phyloP scores from a whole-genome alignment of 1,140 invertebrate genomes.

The Camponotus floridanus region DNA sequence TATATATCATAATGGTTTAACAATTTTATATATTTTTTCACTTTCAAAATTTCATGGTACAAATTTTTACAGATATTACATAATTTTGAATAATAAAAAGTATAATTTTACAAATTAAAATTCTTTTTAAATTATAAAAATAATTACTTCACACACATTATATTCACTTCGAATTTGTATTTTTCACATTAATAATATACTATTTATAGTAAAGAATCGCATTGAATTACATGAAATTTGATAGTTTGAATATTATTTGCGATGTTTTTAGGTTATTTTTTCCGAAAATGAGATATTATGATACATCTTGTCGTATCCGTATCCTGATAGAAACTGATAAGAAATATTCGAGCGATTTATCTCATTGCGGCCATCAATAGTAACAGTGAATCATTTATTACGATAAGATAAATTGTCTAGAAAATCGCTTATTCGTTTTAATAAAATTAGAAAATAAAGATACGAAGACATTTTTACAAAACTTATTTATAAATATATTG shows the following conservation, averaged over 20 bases:
- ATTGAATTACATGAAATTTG: neutral
- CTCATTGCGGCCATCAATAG: neutral
- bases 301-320: neutral
- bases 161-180: neutral
- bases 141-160: neutral
- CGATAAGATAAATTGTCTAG: conserved; percentile 1
- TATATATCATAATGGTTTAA: neutral
- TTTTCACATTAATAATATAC: neutral
- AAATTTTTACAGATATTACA: neutral
- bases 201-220: neutral
- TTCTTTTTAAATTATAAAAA: neutral
- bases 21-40: neutral
- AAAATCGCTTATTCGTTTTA: too few species aligned
- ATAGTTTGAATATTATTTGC: neutral
- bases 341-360: conserved; percentile 19
- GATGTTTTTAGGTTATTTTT: neutral
- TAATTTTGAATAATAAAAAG: neutral
- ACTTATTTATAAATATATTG: too few species aligned
- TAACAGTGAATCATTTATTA: conserved; percentile 5
- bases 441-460: too few species aligned
- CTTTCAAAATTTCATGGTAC: neutral
- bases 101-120: neutral
- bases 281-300: neutral
- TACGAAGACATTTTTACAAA: too few species aligned
- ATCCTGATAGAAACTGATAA: conserved; percentile 21